Evolutionary conservation across 2,797 vertebrate genomes (phyloP), one percentile per base, ranked within the genome.

Genomic region (Myotis pilosus): DNA sequence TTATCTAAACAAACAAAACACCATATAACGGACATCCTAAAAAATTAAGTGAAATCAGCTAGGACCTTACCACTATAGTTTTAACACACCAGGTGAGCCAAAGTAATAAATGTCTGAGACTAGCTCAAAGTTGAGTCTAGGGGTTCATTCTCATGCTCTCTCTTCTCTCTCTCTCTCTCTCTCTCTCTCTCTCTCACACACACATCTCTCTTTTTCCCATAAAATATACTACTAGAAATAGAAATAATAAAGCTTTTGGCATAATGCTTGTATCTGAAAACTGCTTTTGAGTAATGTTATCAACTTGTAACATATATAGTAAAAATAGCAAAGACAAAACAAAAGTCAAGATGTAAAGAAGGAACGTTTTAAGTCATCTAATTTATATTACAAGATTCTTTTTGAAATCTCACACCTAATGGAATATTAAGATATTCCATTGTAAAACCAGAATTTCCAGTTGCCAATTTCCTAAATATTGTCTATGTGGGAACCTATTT

Each of bases 271-370:
- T 36, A 66, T 47, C 17, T 82, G 55, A 89, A 93, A 85, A 41
- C 49, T 49, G 11, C 15, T 87, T 87, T 92, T 15, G 30, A 9
- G 72, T 78, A 78, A 68, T 5, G 55, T 86, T 79, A 91, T 25
- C 30, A 75, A 87, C 57, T 87, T 94, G 36, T 79, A 78, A 91
- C 80, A 84, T 71, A 91, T 55, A 83, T 2, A 75, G n/a, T 75
- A 93, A 76, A 94, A 91, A 94, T 5, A 69, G 11, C 5, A 47
- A 94, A 75, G 57, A 74, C 12, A 75, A 91, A 72, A 83, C 3
- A 81, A 82, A 87, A 47, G 41, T 79, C 36, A 93, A 92, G 53
- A 79, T 20, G 47, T 23, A 87, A 92, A 92, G 47, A 71, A 81
- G 51, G 91, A 76, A 83, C 8, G 55, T 23, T 66, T 38, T 44